Conservation (phyloP, 2,797 vertebrate genomes). For the Serranus cabrilla region DNA sequence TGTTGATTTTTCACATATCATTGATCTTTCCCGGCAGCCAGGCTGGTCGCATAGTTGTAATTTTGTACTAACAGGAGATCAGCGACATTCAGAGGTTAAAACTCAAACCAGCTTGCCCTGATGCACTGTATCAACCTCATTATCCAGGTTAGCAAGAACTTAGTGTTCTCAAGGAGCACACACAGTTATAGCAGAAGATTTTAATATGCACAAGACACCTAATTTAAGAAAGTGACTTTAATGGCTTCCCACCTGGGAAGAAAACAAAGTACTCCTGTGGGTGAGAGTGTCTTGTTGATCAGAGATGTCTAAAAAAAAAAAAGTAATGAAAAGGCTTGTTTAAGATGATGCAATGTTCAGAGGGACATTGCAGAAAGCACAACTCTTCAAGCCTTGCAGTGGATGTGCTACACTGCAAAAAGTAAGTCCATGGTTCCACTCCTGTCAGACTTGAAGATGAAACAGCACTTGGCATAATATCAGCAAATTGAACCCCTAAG, state of each 20-base stretch:
- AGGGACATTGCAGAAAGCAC: slow-evolving; percentile 29
- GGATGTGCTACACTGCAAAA: slow-evolving; percentile 23
- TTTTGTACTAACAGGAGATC: slow-evolving; percentile 17
- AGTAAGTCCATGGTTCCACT: slow-evolving; percentile 7
- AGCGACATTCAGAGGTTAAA: slow-evolving; percentile 15
- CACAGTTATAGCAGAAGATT: not conserved
- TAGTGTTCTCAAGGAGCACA: not conserved
- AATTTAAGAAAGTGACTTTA: slow-evolving; percentile 24
- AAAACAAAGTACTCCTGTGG: slow-evolving; percentile 31
- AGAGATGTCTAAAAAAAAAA: slow-evolving; percentile 17
- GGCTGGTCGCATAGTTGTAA: not conserved
- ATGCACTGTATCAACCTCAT: slow-evolving; percentile 1
- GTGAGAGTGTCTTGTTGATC: slow-evolving; percentile 25
- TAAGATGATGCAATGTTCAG: slow-evolving; percentile 25
- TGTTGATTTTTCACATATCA: slow-evolving; percentile 18
- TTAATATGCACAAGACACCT: slow-evolving; percentile 12
- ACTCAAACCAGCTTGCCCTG: not conserved
- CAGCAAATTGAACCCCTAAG: slow-evolving; percentile 7
- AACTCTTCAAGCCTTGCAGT: slow-evolving; percentile 13
- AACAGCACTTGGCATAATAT: slow-evolving; percentile 22
- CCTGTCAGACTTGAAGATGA: slow-evolving; percentile 40
- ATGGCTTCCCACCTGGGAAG: slow-evolving; percentile 25
- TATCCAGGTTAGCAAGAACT: not conserved
- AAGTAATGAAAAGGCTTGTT: slow-evolving; percentile 26
- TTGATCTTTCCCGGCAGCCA: slow-evolving; percentile 9